phyloP scores from a whole-genome alignment of 2,888 invertebrate species.

The Drosophila falleni region DNA sequence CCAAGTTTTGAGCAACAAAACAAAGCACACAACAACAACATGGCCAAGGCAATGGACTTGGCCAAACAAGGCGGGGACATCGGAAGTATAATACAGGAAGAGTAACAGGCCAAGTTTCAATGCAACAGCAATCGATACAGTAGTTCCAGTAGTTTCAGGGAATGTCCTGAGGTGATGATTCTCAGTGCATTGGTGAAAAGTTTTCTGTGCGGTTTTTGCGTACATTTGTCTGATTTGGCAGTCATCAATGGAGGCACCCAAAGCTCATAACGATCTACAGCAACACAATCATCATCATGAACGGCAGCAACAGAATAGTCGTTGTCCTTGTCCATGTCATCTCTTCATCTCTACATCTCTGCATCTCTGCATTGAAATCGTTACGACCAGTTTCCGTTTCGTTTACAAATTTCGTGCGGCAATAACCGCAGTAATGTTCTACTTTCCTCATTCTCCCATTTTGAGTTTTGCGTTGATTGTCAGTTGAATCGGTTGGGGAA shows the following conservation, averaged over 20 bases:
- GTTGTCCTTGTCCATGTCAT: constrained; percentile 66
- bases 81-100: constrained; percentile 3
- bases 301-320: constrained; percentile 25
- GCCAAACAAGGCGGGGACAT: background rate
- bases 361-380: constrained; percentile 76
- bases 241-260: constrained; percentile 53
- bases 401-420: constrained; percentile 76
- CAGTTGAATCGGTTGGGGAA: constrained; percentile 54
- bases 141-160: background rate
- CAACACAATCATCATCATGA: constrained; percentile 23
- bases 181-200: constrained; percentile 70
- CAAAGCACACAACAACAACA: constrained; percentile 47
- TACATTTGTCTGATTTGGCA: constrained; percentile 79
- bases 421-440: constrained; percentile 74
- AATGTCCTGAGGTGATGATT: constrained; percentile 62
- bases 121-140: constrained; percentile 25
- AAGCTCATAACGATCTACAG: constrained; percentile 39
- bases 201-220: constrained; percentile 75
- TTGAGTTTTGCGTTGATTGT: constrained; percentile 52
- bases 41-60: constrained; percentile 6
- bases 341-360: constrained; percentile 54
- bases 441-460: constrained; percentile 23
- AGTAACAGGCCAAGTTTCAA: constrained; percentile 45
- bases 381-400: constrained; percentile 77
- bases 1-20: constrained; percentile 54